These are phyloP conservation scores for Spatulosminthurus flaviceps DNA, from an alignment of 2,888 invertebrate species.

Conservation along the genomic window DNA sequence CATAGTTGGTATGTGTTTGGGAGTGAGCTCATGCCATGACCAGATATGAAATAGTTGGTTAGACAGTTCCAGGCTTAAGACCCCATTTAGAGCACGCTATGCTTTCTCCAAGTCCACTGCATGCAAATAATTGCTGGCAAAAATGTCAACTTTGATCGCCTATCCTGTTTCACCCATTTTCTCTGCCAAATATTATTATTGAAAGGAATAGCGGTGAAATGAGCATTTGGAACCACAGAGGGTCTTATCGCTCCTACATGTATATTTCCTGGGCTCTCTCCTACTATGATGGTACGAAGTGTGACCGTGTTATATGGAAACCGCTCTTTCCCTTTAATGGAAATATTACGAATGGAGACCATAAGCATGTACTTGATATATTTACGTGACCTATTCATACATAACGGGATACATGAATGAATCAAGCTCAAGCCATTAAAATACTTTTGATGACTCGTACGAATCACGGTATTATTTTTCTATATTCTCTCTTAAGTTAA, in stretches of 20 bases:
- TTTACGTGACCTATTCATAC: no score
- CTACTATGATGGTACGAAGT: no score
- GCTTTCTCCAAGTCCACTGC: not conserved
- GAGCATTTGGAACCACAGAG: not conserved
- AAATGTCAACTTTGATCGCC: conserved; percentile 12
- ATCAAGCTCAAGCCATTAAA: no score
- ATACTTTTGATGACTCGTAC: no score
- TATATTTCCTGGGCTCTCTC: not conserved
- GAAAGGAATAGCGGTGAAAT: not conserved
- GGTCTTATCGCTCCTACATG: not conserved
- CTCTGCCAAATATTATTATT: conserved; percentile 12
- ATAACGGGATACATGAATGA: no score
- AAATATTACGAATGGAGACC: no score
- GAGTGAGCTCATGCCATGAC: not conserved
- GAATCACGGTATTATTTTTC: no score
- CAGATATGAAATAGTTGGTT: conserved; percentile 4
- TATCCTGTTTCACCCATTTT: not conserved
- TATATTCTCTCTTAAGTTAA: no score
- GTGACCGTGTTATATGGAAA: no score
- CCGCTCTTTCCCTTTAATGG: no score
- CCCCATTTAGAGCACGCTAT: not conserved
- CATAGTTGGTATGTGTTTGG: not conserved
- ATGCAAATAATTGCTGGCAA: conserved; percentile 8
- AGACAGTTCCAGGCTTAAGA: not conserved
- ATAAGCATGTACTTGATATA: no score